Conservation (phyloP, 2,113 vertebrate genomes). For the Ptilorrhoa leucosticta region DNA sequence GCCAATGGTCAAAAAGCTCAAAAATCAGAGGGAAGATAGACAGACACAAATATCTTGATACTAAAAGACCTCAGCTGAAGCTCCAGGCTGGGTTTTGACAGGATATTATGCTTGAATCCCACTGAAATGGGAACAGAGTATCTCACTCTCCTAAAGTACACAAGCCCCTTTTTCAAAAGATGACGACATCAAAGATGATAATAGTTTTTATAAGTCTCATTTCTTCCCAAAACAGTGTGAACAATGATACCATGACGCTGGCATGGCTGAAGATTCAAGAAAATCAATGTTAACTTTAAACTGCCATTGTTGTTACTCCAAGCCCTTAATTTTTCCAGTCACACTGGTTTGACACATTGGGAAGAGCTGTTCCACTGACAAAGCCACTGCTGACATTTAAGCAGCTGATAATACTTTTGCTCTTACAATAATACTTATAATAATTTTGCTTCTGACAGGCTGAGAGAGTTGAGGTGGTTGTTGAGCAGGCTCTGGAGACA, state of each 20-base stretch:
- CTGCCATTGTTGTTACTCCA: neutral
- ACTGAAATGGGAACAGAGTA: neutral
- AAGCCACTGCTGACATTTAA: neutral
- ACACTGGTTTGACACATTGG: neutral
- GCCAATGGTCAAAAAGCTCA: neutral
- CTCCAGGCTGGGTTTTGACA: neutral
- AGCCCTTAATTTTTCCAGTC: neutral
- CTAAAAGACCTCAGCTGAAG: neutral
- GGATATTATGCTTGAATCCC: neutral
- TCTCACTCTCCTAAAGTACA: neutral
- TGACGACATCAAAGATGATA: neutral
- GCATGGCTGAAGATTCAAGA: neutral
- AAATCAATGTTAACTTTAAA: neutral
- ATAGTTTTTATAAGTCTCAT: neutral
- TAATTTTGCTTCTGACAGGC: neutral
- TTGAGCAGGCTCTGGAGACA: neutral
- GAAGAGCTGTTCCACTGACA: neutral
- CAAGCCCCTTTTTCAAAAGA: neutral
- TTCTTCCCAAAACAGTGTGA: neutral
- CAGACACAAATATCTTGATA: neutral
- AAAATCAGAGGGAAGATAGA: neutral
- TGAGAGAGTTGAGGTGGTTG: neutral
- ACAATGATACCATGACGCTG: neutral
- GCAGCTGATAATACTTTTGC: neutral
- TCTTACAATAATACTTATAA: neutral